A percentile compares a stretch with the other conserved stretches of the same genome.
Conservation (phyloP, 2,888 invertebrate genomes). For the Odontomyia ornata region DNA sequence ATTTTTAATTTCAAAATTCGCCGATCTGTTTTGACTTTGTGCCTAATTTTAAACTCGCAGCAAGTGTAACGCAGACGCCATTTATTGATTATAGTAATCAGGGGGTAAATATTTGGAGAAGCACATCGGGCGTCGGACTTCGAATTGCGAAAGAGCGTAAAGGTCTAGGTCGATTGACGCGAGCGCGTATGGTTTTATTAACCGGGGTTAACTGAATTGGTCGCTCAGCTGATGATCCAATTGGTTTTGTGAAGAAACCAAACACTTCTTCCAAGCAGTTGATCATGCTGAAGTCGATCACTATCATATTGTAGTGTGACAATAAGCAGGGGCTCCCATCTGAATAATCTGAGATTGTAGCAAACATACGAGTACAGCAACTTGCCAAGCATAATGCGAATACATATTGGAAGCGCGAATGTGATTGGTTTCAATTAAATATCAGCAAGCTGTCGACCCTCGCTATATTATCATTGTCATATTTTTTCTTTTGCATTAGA, state of each 20-base stretch:
- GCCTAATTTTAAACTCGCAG: constrained; percentile 37
- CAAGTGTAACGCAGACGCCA: constrained; percentile 22
- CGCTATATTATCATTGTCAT: background rate
- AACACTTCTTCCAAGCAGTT: background rate
- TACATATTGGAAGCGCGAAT: background rate
- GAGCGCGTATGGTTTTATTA: background rate
- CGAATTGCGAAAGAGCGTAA: no score
- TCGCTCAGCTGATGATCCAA: constrained; percentile 21
- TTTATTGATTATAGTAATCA: constrained; percentile 5
- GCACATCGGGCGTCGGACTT: background rate
- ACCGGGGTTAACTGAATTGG: constrained; percentile 20
- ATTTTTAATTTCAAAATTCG: constrained; percentile 42
- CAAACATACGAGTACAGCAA: background rate
- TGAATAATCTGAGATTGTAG: background rate
- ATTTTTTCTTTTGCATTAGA: constrained; percentile 14
- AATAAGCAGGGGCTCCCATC: background rate
- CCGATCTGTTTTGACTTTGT: constrained; percentile 38
- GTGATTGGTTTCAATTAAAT: background rate
- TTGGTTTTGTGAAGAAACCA: constrained; percentile 4
- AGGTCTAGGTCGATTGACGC: background rate
- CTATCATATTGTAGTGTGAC: background rate
- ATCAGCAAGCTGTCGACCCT: background rate
- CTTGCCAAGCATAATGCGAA: background rate
- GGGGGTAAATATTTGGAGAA: constrained; percentile 3
- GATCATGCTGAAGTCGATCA: background rate